phyloP scores from a whole-genome alignment of 1,140 invertebrate species.

The Hyposmocoma kahamanoa region DNA sequence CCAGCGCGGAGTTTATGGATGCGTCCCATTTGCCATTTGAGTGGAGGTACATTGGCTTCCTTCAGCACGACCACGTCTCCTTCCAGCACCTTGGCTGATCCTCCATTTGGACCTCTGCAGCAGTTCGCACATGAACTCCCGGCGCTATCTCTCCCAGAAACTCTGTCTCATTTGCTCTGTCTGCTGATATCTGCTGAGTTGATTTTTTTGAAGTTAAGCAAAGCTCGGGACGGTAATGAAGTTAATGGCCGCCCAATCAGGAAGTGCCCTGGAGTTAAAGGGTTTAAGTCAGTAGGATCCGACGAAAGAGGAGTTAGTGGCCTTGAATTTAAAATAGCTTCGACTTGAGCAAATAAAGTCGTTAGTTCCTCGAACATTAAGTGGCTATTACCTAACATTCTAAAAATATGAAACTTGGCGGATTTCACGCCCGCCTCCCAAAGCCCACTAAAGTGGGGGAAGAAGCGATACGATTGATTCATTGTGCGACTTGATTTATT shows the following conservation, averaged over 20 bases:
- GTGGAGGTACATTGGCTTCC: constrained; percentile 37
- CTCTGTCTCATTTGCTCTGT: constrained; percentile 20
- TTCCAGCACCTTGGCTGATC: constrained; percentile 4
- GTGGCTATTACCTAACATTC: constrained; percentile 20
- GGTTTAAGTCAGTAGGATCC: constrained; percentile 4
- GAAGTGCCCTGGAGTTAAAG: constrained; percentile 13
- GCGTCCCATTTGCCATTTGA: constrained; percentile 35
- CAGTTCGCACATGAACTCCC: constrained; percentile 27
- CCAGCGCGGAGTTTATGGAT: constrained; percentile 15
- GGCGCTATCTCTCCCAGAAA: constrained; percentile 34
- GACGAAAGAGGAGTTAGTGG: constrained; percentile 17
- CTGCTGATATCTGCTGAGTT: constrained; percentile 5
- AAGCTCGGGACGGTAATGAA: not conserved
- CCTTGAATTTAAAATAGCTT: constrained; percentile 13
- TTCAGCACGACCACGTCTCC: constrained; percentile 45
- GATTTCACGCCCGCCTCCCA: constrained; percentile 28
- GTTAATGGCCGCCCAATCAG: constrained; percentile 14
- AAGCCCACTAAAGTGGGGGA: constrained; percentile 31
- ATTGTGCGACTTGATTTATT: not conserved
- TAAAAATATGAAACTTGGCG: constrained; percentile 22
- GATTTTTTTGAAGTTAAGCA: not conserved
- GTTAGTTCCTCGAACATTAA: constrained; percentile 34
- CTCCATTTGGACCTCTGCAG: constrained; percentile 39
- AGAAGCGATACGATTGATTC: constrained; percentile 11
- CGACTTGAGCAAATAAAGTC: constrained; percentile 30